phyloP scores from a whole-genome alignment of 1,140 invertebrate genomes.

The Leptinotarsa defecta region DNA sequence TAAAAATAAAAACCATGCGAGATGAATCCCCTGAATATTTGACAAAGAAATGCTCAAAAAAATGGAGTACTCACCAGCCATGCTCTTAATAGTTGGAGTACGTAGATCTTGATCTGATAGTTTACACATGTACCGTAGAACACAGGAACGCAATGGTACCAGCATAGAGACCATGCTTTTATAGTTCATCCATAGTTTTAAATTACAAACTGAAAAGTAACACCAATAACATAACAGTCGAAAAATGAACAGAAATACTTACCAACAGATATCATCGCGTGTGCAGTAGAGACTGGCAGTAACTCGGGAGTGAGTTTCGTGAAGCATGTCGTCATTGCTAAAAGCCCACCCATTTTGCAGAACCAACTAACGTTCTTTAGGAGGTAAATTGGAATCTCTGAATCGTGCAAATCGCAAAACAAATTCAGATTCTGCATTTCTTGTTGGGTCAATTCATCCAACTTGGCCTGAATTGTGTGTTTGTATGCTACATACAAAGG shows the following conservation, averaged over 20 bases:
- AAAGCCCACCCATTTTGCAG: slow-evolving; percentile 86
- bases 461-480: slow-evolving; percentile 74
- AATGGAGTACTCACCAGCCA: slow-evolving; percentile 71
- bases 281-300: slow-evolving; percentile 83
- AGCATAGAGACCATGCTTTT: slow-evolving; percentile 85
- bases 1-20: no score
- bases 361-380: slow-evolving; percentile 89
- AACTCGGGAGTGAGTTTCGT: slow-evolving; percentile 73
- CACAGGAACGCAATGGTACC: slow-evolving; percentile 81
- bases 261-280: slow-evolving; percentile 83
- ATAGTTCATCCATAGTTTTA: slow-evolving; percentile 93
- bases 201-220: slow-evolving; percentile 72
- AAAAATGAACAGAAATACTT: slow-evolving; percentile 26
- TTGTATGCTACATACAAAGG: slow-evolving; percentile 92
- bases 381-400: slow-evolving; percentile 87
- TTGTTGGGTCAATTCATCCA: slow-evolving; percentile 77
- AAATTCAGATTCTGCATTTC: slow-evolving; percentile 77
- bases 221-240: background rate
- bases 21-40: no score
- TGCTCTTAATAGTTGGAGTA: slow-evolving; percentile 82
- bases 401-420: slow-evolving; percentile 91
- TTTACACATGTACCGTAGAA: slow-evolving; percentile 91
- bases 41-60: background rate
- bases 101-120: slow-evolving; percentile 88
- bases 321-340: slow-evolving; percentile 84